A percentile compares a stretch with the other conserved stretches of the same genome.
phyloP scores from a whole-genome alignment of 2,888 invertebrate genomes.

The Operophtera brumata region DNA sequence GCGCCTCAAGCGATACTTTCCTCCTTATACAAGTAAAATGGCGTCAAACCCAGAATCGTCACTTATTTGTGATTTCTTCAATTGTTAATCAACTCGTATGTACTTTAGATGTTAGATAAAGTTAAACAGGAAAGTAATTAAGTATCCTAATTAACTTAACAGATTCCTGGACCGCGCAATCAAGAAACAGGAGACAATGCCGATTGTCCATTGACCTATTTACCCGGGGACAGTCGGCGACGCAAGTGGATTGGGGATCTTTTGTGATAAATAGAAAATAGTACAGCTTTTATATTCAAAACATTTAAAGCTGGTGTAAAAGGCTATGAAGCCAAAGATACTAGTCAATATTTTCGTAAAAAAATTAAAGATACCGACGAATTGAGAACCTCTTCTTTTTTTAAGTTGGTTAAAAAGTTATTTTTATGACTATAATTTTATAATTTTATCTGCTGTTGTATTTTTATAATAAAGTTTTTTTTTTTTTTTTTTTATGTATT shows the following conservation, averaged over 20 bases:
- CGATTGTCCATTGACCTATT: slow-evolving; percentile 12
- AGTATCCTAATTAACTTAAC: slow-evolving; percentile 15
- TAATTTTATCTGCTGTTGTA: no score
- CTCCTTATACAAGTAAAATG: no score
- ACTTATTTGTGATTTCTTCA: not conserved
- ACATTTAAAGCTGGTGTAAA: no score
- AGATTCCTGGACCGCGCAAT: slow-evolving; percentile 13
- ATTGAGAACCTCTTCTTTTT: no score
- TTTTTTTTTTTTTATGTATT: no score
- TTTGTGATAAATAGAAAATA: not conserved
- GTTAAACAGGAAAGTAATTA: slow-evolving; percentile 11
- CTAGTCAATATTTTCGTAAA: no score
- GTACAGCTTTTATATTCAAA: not conserved
- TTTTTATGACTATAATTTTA: no score
- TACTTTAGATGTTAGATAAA: slow-evolving; percentile 1
- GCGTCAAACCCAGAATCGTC: not conserved
- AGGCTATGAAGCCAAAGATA: no score
- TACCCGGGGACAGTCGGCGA: slow-evolving; percentile 8
- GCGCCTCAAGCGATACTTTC: no score
- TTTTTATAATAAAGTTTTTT: no score
- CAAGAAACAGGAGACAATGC: slow-evolving; percentile 11
- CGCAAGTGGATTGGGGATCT: not conserved
- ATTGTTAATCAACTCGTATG: not conserved
- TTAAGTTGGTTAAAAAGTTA: no score
- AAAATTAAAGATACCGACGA: no score